phyloP scores from a whole-genome alignment of 2,113 vertebrate genomes.

The Trogon melanurus region DNA sequence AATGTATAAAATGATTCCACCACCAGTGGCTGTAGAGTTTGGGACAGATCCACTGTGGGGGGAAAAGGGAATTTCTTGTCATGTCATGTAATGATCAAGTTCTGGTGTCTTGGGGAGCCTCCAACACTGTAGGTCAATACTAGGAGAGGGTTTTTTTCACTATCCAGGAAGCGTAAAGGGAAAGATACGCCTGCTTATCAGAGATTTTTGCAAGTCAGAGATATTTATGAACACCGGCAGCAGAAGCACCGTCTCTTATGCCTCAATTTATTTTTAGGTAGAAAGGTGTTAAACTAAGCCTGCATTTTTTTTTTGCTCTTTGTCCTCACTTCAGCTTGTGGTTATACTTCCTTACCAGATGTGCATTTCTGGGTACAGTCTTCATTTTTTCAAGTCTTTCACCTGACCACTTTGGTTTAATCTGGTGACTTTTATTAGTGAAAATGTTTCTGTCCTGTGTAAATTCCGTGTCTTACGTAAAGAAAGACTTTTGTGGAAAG shows the following conservation, averaged over 20 bases:
- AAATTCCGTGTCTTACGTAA: background rate
- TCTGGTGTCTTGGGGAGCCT: background rate
- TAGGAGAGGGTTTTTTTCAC: background rate
- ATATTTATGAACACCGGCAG: background rate
- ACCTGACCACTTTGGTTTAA: background rate
- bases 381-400: background rate
- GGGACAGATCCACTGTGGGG: fast-evolving
- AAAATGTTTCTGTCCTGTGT: background rate
- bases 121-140: background rate
- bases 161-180: background rate
- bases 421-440: background rate
- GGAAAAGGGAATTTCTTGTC: background rate
- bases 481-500: background rate
- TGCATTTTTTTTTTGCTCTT: background rate
- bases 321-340: slow-evolving; percentile 22
- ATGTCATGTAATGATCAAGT: background rate
- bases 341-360: slow-evolving; percentile 21
- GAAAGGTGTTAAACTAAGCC: slow-evolving; percentile 43
- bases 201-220: background rate
- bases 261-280: slow-evolving; percentile 34
- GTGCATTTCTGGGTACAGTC: background rate
- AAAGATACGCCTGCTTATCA: background rate
- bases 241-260: background rate
- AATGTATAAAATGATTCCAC: background rate
- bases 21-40: background rate